Evolutionary conservation across 2,888 invertebrate species (phyloP), one percentile per base, ranked within the genome.

Genomic region (Catocala sponsa): DNA sequence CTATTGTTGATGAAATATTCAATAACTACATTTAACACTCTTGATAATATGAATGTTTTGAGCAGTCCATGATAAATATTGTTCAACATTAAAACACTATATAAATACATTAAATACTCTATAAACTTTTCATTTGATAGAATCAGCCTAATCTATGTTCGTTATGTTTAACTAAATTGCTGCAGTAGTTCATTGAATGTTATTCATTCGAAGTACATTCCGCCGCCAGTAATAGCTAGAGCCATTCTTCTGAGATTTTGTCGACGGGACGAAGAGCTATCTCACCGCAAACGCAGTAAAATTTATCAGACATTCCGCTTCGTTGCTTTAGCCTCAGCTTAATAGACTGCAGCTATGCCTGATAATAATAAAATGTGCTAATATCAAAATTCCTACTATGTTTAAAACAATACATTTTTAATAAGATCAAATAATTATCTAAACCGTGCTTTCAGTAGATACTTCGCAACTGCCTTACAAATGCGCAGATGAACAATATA

Each of bases 301-400:
- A 82, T 83, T 81, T 83, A 85, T 84, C 82, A 71, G 72, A 63
- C 72, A 79, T 82, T 82, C 79, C 76, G 59, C 77, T 78, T 66
- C 71, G 72, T 69, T 81, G 74, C 79, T 65, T 80, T 70, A 65
- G 68, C 38, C 47, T 71, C 55, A 52, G 57, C 59, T 64, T 70
- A 68, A 69, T 64, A 67, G 61, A 65, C 62, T 70, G 67, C 68
- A 60, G 53, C 55, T 59, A 41, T 56, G 54, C 38, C 52, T 43
- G 60, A 65, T 65, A 71, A 65, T 65, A 71, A 53, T 57, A 46
- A 59, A 11, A 43, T 12, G 54, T 51, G 61, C 49, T 46, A 46
- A 25, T 46, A 13, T 44, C 44, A 4, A 25, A 25, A 25, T 25
- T 25, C 1, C 25, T 25, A 25, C 25, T 25, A 25, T 25, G 25